Evolutionary conservation across 2,888 invertebrate genomes (phyloP), one percentile per base, ranked within the genome.

Genomic region (Yponomeuta evonymella): DNA sequence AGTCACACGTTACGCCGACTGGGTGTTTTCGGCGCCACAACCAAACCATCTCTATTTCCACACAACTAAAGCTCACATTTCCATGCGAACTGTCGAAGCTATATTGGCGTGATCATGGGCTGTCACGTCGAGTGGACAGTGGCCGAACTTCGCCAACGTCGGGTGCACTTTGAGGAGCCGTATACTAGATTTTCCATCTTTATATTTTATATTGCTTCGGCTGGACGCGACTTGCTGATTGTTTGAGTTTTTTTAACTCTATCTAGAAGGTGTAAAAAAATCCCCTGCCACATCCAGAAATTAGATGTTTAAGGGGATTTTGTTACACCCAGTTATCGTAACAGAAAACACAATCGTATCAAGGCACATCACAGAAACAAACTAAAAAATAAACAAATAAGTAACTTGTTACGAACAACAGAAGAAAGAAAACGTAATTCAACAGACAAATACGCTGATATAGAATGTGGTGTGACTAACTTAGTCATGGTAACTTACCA

Each of bases 41-140:
- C 33, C 65, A 65, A 65, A 65, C 65, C 12, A 12, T 10, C 65
- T 12, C 33, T 65, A 65, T 65, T 58, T 15, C 15, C 15, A 58
- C 15, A 15, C 0, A 3, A 0, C 15, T 15, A 15, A 12, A 12
- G 51, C 51, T 15, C 15, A 58, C 4, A 15, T 58, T 65, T 65
- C 65, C n/a, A 29, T 30, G 29, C 33, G 11, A 65, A 29, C 33
- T 65, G 33, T 65, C 23, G 64, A 3, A 33, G n/a, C 36, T 70
- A 84, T 87, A 89, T 89, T 88, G 85, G 88, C 87, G 83, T 88
- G 87, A 89, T 89, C 88, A 88, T 81, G 75, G 77, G 79, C 79
- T 84, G 87, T 84, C 87, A 88, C 88, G 88, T 79, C 82, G 79
- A 79, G 77, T 79, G 76, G 75, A 76, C 74, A 77, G 78, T 33